Evolutionary conservation across 2,888 invertebrate genomes (phyloP), one percentile per base, ranked within the genome.

Genomic region (Ischnura elegans): DNA sequence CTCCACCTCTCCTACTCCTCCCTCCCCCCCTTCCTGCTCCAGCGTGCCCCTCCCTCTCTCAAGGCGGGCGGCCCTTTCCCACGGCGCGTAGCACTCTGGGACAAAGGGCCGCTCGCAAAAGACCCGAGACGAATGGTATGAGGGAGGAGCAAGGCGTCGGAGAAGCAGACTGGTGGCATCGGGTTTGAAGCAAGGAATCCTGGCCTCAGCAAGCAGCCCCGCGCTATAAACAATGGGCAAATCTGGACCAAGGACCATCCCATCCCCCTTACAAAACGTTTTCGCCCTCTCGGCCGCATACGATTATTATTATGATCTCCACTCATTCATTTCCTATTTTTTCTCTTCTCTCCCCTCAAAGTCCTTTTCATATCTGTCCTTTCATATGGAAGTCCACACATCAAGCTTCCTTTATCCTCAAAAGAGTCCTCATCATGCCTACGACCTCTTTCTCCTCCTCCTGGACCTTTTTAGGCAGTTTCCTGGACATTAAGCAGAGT

Each of bases 211-310:
- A 51, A 10, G 51, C 13, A 46, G n/a, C n/a, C n/a, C n/a, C n/a
- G 86, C 25, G 13, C 3, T 86, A 85, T 86, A 86, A 86, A 86
- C 86, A 86, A 86, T 45, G 46, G 46, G 86, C 86, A 46, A 45
- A 86, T 86, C 21, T 86, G 86, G 45, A 86, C 86, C 43, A 25
- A 8, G 16, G 46, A 45, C 86, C 86, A 25, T 76, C 76, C 76
- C 36, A 21, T 61, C 61, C 25, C 61, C 36, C 43, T 16, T 47
- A 8, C 19, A 51, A 51, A 10, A n/a, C n/a, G 43, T 85, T 86
- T 46, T 86, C 86, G 45, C 46, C 43, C 86, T 45, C 46, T 76
- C 46, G 76, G 76, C 10, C n/a, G n/a, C 76, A 36, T 76, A n/a
- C 86, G 86, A 45, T 45, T 86, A 86, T 86, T 43, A 86, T 85